Conservation (phyloP, 1,140 invertebrate genomes). For the Heliconius hewitsoni region DNA sequence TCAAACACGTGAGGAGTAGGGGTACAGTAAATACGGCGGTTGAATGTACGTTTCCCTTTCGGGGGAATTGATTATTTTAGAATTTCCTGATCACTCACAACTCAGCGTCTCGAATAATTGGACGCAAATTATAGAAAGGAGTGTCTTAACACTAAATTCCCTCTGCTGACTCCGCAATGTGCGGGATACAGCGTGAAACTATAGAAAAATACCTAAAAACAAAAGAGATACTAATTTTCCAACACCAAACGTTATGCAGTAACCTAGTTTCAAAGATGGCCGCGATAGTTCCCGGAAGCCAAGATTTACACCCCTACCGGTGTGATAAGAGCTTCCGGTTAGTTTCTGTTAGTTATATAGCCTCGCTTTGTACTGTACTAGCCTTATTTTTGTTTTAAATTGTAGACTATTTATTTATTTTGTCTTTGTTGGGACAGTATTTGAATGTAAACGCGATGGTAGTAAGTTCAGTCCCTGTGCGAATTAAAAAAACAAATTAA, state of each 20-base stretch:
- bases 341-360: conserved; percentile 5
- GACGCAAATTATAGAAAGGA: too few relatives aligned
- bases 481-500: neutral
- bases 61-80: too few relatives aligned
- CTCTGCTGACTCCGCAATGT: too few relatives aligned
- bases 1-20: too few relatives aligned
- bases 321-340: conserved; percentile 3
- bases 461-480: neutral
- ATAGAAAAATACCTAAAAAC: too few relatives aligned
- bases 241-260: neutral
- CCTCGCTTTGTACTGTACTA: neutral
- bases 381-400: neutral
- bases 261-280: conserved; percentile 13
- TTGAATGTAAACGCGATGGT: neutral
- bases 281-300: conserved; percentile 11
- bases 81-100: too few relatives aligned
- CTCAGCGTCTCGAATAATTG: too few relatives aligned
- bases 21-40: too few relatives aligned
- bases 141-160: too few relatives aligned
- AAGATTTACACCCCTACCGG: conserved; percentile 13
- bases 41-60: too few relatives aligned
- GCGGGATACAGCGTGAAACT: too few relatives aligned
- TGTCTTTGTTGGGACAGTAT: neutral
- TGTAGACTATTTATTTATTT: neutral
- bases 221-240: too few relatives aligned